These are phyloP conservation scores for Cataglyphis livida DNA, from an alignment of 2,888 invertebrate genomes.

Conservation along the genomic window DNA sequence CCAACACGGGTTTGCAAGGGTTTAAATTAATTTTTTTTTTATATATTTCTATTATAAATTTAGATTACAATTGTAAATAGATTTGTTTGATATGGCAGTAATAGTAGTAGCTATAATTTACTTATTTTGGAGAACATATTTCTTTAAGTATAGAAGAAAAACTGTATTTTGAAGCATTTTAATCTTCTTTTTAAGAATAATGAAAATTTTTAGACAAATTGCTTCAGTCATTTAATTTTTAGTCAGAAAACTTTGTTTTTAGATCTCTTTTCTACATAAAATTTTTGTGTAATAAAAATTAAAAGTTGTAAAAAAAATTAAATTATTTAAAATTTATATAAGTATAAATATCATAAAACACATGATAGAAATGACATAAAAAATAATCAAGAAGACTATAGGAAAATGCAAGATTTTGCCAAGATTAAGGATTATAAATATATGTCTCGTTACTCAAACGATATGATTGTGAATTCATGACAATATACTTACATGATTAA, in stretches of 20 bases:
- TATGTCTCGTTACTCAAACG: neutral
- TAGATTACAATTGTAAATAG: slow-evolving; percentile 23
- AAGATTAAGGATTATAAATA: neutral
- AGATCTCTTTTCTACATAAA: neutral
- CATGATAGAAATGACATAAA: slow-evolving; percentile 4
- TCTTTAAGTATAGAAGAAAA: neutral
- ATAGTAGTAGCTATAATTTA: neutral
- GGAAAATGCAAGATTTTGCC: neutral
- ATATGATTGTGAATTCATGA: slow-evolving; percentile 9
- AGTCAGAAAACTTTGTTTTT: neutral
- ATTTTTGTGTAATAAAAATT: neutral
- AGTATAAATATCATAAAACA: neutral
- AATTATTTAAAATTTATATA: neutral
- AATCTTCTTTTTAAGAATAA: neutral
- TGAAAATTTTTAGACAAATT: neutral
- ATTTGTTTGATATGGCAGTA: neutral
- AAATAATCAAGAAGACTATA: neutral
- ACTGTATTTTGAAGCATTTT: neutral
- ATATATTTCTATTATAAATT: neutral
- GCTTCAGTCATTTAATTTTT: neutral
- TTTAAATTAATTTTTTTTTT: neutral
- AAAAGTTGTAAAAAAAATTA: neutral
- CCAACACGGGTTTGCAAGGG: neutral
- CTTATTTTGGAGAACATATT: neutral
- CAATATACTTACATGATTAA: slow-evolving; percentile 19